Evolutionary conservation across 1,140 invertebrate species (phyloP).

Genomic region (Trinorchestia longiramus): DNA sequence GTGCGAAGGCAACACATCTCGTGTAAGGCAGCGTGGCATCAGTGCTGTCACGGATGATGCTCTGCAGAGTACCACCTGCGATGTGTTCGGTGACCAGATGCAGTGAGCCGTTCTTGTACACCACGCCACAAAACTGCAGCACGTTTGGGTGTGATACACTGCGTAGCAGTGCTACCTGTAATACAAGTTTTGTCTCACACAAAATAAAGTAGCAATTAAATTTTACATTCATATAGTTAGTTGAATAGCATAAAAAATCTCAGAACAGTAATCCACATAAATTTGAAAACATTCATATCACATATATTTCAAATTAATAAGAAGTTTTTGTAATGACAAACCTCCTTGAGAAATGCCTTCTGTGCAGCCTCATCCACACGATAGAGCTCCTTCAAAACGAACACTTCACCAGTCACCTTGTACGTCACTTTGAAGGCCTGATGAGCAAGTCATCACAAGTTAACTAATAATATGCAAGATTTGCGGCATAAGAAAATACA

Average conservation of each 20-base stretch:
- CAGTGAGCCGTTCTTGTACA: constrained; percentile 92
- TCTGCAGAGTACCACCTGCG: constrained; percentile 88
- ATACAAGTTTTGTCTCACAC: background rate
- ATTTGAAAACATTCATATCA: background rate
- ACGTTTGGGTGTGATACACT: constrained; percentile 91
- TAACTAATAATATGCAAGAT: background rate
- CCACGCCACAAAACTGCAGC: constrained; percentile 89
- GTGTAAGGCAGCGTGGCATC: constrained; percentile 83
- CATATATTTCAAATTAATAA: background rate
- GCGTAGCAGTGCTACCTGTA: constrained; percentile 85
- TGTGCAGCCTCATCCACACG: constrained; percentile 94
- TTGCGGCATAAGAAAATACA: background rate
- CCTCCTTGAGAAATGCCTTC: constrained; percentile 93
- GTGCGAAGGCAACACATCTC: constrained; percentile 84
- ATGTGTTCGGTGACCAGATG: constrained; percentile 94
- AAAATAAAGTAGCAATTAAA: background rate
- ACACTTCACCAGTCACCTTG: constrained; percentile 88
- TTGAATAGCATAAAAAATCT: background rate
- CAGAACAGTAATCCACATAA: background rate
- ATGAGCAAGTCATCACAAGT: background rate
- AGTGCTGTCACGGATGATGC: constrained; percentile 80
- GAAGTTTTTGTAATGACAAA: constrained; percentile 68
- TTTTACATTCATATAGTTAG: background rate
- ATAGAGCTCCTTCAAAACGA: constrained; percentile 95
- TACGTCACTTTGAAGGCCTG: constrained; percentile 89